Base-by-base conservation (phyloP, 2,113 vertebrate species). In the Protomyctophum bolini region DNA sequence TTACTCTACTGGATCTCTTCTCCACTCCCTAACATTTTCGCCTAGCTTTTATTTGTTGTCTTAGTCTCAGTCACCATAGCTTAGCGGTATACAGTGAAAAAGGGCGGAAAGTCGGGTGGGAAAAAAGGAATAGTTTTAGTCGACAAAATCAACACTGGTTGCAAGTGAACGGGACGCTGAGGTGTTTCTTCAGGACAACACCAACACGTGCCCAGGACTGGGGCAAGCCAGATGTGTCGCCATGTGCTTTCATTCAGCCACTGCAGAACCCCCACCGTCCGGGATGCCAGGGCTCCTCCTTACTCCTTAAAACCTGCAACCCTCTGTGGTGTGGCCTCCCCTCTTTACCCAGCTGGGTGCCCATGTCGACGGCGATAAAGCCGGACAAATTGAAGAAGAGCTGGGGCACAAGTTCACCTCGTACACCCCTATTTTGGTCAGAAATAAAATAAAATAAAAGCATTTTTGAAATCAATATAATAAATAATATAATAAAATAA, bases 141-240 rank as follows among this genome's bases (percentile, higher is more conserved):
- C 21, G 21, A 21, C 21, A 21, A 21, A 21, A 21, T 21, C 21
- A 21, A 21, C 21, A 21, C 21, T 21, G 21, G 21, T 21, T 21
- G 21, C 21, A 21, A 21, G 21, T 21, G 21, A 89, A 89, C 75
- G 87, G 14, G 84, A 82, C 74, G 77, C 61, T 47, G 79, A 71
- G 75, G 68, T 82, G 64, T 6, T 21, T 56, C 55, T 21, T 21
- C 51, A 45, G 51, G 10, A 68, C 63, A 82, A 79, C 81, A 21
- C 21, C 21, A 21, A 21, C 21, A 21, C 68, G 81, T 66, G 68
- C 67, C 66, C 58, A 66, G 77, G 89, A 83, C 82, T 57, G 76
- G 67, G 21, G 21, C 21, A 88, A 85, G 79, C 89, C 91, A 92
- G 89, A 89, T 90, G 91, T 91, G 87, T 83, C 75, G 83, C 78